Conservation (phyloP, 2,888 invertebrate species). For the Diaprepes abbreviatus region DNA sequence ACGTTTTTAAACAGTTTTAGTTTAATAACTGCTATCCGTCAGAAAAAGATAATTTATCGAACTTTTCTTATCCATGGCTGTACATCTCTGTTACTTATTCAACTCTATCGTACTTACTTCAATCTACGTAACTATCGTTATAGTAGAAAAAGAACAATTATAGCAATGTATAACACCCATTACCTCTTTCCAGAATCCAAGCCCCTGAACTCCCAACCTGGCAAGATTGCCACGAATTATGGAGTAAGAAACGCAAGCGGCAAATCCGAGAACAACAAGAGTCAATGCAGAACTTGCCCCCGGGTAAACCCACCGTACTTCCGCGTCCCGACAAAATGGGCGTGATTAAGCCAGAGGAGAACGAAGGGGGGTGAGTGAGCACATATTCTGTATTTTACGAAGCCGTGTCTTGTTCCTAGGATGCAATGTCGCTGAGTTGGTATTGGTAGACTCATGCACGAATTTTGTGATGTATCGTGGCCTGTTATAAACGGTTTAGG, state of each 20-base stretch:
- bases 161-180: too few species aligned
- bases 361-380: constrained; percentile 73
- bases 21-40: too few species aligned
- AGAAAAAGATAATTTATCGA: too few species aligned
- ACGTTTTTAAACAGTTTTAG: too few species aligned
- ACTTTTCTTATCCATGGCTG: too few species aligned
- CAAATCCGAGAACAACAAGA: constrained; percentile 85
- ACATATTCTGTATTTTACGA: constrained; percentile 15
- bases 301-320: constrained; percentile 64
- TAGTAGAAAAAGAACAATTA: too few species aligned
- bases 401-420: constrained; percentile 42
- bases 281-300: constrained; percentile 67
- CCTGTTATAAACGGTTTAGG: constrained; percentile 11
- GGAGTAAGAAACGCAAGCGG: constrained; percentile 95
- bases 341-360: constrained; percentile 60
- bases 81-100: too few species aligned
- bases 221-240: constrained; percentile 99
- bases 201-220: constrained; percentile 90
- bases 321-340: constrained; percentile 33
- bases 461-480: constrained; percentile 29
- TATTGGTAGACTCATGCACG: constrained; percentile 32
- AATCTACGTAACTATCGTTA: too few species aligned
- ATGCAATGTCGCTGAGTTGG: constrained; percentile 26
- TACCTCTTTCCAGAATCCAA: constrained; percentile 76
- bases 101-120: too few species aligned